Evolutionary conservation across 1,140 invertebrate species (phyloP).

Genomic region (Elymnias hypermnestra): DNA sequence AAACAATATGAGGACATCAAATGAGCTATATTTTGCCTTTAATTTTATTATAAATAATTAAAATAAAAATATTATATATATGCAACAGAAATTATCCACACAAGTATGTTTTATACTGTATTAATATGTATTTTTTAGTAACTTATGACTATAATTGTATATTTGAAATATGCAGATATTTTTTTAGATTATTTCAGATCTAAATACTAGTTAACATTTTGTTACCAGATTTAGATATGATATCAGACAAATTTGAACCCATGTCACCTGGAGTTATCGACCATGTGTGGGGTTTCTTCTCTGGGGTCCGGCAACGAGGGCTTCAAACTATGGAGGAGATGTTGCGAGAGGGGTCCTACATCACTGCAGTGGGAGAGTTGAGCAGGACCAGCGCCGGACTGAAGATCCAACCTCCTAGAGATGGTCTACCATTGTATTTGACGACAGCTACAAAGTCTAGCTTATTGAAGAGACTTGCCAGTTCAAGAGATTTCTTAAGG

Average conservation of each 20-base stretch:
- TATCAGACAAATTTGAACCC: slow-evolving; percentile 86
- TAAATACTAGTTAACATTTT: slow-evolving; percentile 4
- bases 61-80: too few relatives aligned
- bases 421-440: slow-evolving; percentile 83
- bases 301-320: slow-evolving; percentile 83
- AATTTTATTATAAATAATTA: too few relatives aligned
- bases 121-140: too few relatives aligned
- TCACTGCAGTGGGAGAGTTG: slow-evolving; percentile 87
- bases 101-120: too few relatives aligned
- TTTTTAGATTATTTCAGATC: neutral
- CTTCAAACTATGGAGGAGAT: slow-evolving; percentile 88
- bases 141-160: too few relatives aligned
- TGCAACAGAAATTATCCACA: too few relatives aligned
- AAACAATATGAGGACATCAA: too few relatives aligned
- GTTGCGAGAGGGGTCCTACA: slow-evolving; percentile 83
- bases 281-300: slow-evolving; percentile 88
- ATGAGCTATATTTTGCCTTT: too few relatives aligned
- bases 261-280: slow-evolving; percentile 82
- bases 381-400: slow-evolving; percentile 76
- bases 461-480: slow-evolving; percentile 82
- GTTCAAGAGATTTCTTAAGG: slow-evolving; percentile 80
- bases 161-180: too few relatives aligned
- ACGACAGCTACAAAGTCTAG: slow-evolving; percentile 82
- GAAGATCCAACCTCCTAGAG: slow-evolving; percentile 81
- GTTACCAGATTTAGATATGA: slow-evolving; percentile 82